Percentiles rank a stretch among this genome's conserved stretches.
Evolutionary conservation across 2,113 vertebrate species (phyloP).

Genomic region (Melanerpes formicivorus): DNA sequence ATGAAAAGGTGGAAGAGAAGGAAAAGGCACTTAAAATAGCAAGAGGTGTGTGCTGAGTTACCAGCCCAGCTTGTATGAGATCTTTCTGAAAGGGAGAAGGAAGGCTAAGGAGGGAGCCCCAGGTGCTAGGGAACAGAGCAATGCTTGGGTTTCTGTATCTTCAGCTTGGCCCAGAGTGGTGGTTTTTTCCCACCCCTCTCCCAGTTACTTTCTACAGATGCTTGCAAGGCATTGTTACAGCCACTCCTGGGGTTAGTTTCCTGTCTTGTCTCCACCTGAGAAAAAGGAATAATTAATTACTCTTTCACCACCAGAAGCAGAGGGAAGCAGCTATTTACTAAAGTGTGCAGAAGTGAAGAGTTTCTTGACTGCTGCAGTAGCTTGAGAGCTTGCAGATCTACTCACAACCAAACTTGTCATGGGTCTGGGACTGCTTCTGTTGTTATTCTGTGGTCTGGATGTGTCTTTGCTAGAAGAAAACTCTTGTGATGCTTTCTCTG

Average conservation of each 20-base stretch:
- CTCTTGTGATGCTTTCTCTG: not conserved
- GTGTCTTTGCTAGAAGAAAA: not conserved
- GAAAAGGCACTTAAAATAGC: constrained; percentile 54
- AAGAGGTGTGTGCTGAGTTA: constrained; percentile 19
- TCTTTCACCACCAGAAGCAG: not conserved
- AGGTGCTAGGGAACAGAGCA: not conserved
- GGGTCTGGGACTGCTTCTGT: not conserved
- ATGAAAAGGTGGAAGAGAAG: constrained; percentile 75
- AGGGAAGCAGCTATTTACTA: not conserved
- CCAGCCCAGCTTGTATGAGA: not conserved
- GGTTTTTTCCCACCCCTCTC: not conserved
- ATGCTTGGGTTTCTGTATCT: not conserved
- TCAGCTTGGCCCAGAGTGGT: not conserved
- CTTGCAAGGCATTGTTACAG: not conserved
- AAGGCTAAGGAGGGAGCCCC: not conserved
- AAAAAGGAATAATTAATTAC: not conserved
- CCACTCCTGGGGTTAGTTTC: not conserved
- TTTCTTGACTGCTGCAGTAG: not conserved
- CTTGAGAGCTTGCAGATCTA: not conserved
- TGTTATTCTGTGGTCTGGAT: not conserved
- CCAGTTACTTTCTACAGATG: not conserved
- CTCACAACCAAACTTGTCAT: not conserved
- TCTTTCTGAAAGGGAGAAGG: not conserved
- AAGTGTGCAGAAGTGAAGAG: not conserved
- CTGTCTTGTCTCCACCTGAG: not conserved